phyloP scores from a whole-genome alignment of 2,797 vertebrate genomes.

The Pogoniulus pusillus region DNA sequence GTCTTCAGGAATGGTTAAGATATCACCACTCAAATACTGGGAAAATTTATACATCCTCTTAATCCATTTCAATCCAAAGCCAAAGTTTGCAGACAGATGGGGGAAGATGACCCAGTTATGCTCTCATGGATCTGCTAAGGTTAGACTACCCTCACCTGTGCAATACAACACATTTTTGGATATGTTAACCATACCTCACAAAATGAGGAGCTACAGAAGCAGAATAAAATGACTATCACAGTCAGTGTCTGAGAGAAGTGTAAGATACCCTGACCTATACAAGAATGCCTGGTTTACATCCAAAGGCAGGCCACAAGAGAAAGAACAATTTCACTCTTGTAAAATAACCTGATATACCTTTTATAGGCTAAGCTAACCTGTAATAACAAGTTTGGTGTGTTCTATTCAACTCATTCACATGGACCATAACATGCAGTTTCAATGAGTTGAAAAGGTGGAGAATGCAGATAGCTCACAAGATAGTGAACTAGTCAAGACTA shows the following conservation, averaged over 20 bases:
- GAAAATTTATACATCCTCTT: background rate
- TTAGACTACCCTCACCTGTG: background rate
- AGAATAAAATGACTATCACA: background rate
- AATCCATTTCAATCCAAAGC: background rate
- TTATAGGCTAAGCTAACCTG: background rate
- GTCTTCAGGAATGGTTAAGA: background rate
- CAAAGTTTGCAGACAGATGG: background rate
- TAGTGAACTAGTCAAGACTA: background rate
- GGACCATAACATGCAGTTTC: background rate
- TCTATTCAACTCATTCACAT: background rate
- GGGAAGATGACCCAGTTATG: background rate
- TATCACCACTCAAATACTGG: background rate
- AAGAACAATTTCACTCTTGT: background rate
- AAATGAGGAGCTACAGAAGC: background rate
- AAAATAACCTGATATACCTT: accelerated
- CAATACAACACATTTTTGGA: background rate
- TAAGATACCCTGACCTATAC: background rate
- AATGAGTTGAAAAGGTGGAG: background rate
- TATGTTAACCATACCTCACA: background rate
- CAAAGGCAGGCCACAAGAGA: background rate
- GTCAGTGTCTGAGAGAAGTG: background rate
- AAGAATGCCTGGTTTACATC: accelerated
- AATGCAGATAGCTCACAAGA: background rate
- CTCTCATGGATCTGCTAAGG: background rate
- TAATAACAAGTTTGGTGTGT: background rate